A percentile compares a stretch with the other conserved stretches of the same genome.
Evolutionary conservation across 2,113 vertebrate species (phyloP).

Genomic region (Atherinomorus stipes): DNA sequence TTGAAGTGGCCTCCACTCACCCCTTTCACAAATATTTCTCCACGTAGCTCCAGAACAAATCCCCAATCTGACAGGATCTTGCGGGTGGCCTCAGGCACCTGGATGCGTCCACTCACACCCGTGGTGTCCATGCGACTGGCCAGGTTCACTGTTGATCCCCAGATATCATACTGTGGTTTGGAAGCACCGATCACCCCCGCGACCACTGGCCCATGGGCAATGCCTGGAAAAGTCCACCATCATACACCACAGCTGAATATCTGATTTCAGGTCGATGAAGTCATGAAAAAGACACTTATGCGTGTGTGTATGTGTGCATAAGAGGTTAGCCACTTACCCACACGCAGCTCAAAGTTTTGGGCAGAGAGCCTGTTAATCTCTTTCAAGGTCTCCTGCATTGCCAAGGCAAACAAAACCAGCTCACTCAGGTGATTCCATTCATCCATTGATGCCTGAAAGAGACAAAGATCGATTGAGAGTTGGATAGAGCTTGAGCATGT

Average conservation of each 20-base stretch:
- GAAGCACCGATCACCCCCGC: slow-evolving; percentile 93
- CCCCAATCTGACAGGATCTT: slow-evolving; percentile 92
- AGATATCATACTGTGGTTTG: slow-evolving; percentile 95
- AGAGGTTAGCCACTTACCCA: slow-evolving; percentile 83
- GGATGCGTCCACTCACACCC: slow-evolving; percentile 91
- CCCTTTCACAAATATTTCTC: slow-evolving; percentile 96
- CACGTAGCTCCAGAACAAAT: slow-evolving; percentile 93
- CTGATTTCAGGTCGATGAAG: not conserved
- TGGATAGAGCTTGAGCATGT: not conserved
- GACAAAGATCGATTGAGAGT: not conserved
- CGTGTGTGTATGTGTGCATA: slow-evolving; percentile 3
- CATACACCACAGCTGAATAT: not conserved
- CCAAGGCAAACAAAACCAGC: slow-evolving; percentile 94
- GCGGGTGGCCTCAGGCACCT: slow-evolving; percentile 93
- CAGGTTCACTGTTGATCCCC: slow-evolving; percentile 94
- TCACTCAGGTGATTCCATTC: slow-evolving; percentile 95
- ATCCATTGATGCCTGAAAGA: slow-evolving; percentile 84
- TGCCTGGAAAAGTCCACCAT: slow-evolving; percentile 79
- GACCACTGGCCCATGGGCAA: slow-evolving; percentile 93
- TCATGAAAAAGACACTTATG: not conserved
- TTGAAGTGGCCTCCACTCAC: slow-evolving; percentile 71
- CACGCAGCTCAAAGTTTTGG: slow-evolving; percentile 94
- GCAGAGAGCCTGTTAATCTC: slow-evolving; percentile 92
- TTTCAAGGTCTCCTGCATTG: slow-evolving; percentile 93
- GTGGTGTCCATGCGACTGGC: slow-evolving; percentile 97